These are phyloP conservation scores for Dipodomys merriami DNA, from an alignment of 2,113 vertebrate species.

Conservation along the genomic window DNA sequence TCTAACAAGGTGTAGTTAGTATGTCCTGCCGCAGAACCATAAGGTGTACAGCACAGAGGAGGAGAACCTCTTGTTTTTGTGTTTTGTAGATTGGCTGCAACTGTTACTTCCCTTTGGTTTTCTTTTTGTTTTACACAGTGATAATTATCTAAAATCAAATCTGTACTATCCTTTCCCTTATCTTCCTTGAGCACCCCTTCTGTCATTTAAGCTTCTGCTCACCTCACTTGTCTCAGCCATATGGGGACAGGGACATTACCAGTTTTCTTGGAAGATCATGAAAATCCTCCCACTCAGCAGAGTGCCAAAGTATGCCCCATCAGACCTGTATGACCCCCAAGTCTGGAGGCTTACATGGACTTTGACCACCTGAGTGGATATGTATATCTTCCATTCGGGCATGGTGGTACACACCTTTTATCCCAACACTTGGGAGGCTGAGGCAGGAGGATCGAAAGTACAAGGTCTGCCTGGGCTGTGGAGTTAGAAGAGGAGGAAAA, in stretches of 20 bases:
- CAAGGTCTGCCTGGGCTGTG: no score
- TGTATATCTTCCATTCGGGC: no score
- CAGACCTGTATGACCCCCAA: no score
- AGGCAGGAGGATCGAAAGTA: no score
- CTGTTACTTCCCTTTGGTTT: background rate
- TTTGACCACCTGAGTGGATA: no score
- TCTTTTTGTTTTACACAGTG: background rate
- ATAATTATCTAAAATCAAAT: background rate
- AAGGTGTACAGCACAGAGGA: background rate
- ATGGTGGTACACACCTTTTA: no score
- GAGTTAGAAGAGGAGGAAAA: no score
- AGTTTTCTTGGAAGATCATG: conserved; percentile 62
- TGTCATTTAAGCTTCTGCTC: background rate
- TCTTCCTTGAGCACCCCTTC: background rate
- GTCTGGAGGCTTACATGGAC: no score
- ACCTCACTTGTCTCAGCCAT: background rate
- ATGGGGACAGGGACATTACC: background rate
- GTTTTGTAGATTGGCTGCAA: background rate
- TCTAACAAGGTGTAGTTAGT: background rate
- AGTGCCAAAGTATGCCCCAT: background rate
- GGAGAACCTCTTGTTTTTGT: background rate
- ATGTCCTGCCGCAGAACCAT: background rate
- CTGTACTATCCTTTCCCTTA: background rate
- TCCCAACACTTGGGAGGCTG: no score
- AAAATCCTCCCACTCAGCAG: fast-evolving